Conservation (phyloP, 2,888 invertebrate genomes). For the Eledona agricola region DNA sequence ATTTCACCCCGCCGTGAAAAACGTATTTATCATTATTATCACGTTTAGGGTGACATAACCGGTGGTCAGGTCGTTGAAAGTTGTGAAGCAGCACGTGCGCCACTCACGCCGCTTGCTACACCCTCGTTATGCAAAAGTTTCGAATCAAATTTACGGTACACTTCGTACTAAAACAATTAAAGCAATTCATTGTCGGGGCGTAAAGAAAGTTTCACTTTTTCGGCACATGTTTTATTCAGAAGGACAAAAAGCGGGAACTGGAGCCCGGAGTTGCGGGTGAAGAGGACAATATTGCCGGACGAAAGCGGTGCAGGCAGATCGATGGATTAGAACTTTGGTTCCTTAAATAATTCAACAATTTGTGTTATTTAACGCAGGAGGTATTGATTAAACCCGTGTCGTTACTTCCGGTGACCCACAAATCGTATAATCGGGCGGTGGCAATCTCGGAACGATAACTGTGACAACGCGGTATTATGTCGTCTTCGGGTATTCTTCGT, state of each 20-base stretch:
- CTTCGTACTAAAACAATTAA: slow-evolving; percentile 51
- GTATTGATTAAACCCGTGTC: slow-evolving; percentile 6
- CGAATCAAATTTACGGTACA: slow-evolving; percentile 51
- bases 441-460: too few relatives aligned
- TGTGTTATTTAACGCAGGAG: slow-evolving; percentile 4
- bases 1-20: slow-evolving; percentile 33
- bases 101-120: slow-evolving; percentile 38
- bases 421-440: too few relatives aligned
- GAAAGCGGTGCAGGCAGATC: background rate
- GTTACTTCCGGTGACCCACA: slow-evolving; percentile 6
- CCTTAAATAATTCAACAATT: slow-evolving; percentile 10
- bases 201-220: slow-evolving; percentile 24
- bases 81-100: slow-evolving; percentile 45
- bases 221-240: slow-evolving; percentile 28
- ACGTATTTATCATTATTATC: slow-evolving; percentile 50
- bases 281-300: slow-evolving; percentile 1
- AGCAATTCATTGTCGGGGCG: slow-evolving; percentile 42
- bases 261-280: background rate
- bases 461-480: too few relatives aligned
- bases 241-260: background rate
- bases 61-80: slow-evolving; percentile 46
- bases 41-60: slow-evolving; percentile 47
- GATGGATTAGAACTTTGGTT: slow-evolving; percentile 2
- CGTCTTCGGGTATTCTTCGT: too few relatives aligned
- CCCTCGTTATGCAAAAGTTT: slow-evolving; percentile 51